These are phyloP conservation scores for Rugalucina vietnamica DNA, from an alignment of 2,888 invertebrate genomes.

Conservation along the genomic window DNA sequence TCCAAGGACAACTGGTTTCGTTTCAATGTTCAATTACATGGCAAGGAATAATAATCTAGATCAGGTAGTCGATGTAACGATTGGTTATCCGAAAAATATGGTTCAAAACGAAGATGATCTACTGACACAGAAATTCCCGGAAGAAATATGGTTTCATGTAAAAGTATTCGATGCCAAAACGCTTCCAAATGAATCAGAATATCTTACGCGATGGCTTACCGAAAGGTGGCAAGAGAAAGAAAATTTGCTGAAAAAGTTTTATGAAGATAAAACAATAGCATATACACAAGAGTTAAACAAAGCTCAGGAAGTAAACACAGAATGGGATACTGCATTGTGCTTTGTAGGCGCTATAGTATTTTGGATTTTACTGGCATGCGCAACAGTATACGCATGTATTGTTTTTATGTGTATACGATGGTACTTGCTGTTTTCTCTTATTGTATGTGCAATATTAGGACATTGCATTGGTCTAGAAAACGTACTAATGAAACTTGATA, in stretches of 20 bases:
- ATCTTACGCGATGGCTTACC: conserved; percentile 79
- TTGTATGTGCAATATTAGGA: background rate
- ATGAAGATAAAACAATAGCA: conserved; percentile 39
- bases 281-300: background rate
- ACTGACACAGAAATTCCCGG: conserved; percentile 89
- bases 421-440: background rate
- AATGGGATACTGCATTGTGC: conserved; percentile 26
- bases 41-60: conserved; percentile 87
- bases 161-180: conserved; percentile 83
- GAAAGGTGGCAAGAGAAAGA: conserved; percentile 84
- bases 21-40: conserved; percentile 84
- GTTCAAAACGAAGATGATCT: conserved; percentile 92
- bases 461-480: background rate
- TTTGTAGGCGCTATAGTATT: conserved; percentile 22
- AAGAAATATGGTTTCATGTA: conserved; percentile 90
- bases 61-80: conserved; percentile 92
- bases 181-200: conserved; percentile 63
- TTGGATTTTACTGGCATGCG: background rate
- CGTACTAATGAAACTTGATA: background rate
- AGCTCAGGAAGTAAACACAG: conserved; percentile 12
- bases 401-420: background rate
- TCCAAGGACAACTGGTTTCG: conserved; percentile 92
- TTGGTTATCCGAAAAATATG: conserved; percentile 90
- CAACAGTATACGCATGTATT: background rate
- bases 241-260: conserved; percentile 74